Evolutionary conservation across 2,888 invertebrate genomes (phyloP).

Genomic region (Lasioglossum lativentre): DNA sequence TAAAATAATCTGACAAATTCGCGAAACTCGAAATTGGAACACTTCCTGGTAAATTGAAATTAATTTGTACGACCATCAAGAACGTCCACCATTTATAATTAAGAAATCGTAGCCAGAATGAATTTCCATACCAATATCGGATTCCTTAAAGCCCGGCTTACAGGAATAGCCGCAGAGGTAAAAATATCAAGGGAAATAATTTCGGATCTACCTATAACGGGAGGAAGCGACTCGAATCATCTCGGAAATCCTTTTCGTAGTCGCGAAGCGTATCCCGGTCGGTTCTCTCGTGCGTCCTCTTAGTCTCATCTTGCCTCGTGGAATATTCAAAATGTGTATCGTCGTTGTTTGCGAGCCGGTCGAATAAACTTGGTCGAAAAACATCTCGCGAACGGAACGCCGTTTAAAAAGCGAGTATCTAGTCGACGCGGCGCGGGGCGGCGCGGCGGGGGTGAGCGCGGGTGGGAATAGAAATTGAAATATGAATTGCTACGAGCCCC

Average conservation of each 20-base stretch:
- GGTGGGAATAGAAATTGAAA: constrained; percentile 54
- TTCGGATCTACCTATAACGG: neutral
- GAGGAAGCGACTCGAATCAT: neutral
- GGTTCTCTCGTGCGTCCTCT: neutral
- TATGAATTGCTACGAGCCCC: constrained; percentile 49
- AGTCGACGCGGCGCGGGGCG: neutral
- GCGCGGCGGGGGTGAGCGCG: neutral
- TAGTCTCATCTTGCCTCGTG: neutral
- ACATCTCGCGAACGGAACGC: neutral
- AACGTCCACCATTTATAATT: neutral
- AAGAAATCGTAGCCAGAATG: neutral
- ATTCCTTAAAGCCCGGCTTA: neutral
- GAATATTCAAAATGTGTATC: constrained; percentile 26
- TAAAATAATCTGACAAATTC: neutral
- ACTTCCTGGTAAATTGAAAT: neutral
- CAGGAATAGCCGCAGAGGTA: neutral
- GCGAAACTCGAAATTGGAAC: neutral
- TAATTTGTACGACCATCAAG: neutral
- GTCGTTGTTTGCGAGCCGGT: neutral
- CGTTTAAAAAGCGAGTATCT: constrained; percentile 38
- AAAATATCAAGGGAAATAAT: neutral
- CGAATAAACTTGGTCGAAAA: constrained; percentile 4
- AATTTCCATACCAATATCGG: neutral
- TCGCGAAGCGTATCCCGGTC: neutral
- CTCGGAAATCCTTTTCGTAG: neutral